A percentile compares a stretch with the other conserved stretches of the same genome.
Evolutionary conservation across 2,797 vertebrate species (phyloP).

Genomic region (Ceyx erithaca): DNA sequence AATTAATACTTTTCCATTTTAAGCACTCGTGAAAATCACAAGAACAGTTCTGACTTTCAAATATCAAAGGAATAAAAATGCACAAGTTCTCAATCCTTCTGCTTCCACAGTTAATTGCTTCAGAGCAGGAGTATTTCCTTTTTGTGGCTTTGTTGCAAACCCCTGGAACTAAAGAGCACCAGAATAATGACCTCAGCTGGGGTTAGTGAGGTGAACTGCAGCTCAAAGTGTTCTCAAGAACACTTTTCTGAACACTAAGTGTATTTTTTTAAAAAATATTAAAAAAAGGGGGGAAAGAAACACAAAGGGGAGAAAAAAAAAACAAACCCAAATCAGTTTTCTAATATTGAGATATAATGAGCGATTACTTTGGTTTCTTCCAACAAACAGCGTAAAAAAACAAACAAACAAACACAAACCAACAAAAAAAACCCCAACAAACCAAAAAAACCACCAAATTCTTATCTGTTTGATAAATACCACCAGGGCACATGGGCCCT

Average conservation of each 20-base stretch:
- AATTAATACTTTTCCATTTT: constrained; percentile 7
- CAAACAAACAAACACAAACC: background rate
- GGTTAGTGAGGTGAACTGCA: constrained; percentile 61
- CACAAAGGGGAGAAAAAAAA: constrained; percentile 20
- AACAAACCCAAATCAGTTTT: constrained; percentile 13
- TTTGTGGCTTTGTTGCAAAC: constrained; percentile 47
- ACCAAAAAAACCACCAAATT: background rate
- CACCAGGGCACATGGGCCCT: background rate
- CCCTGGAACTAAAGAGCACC: constrained; percentile 52
- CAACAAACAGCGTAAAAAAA: background rate
- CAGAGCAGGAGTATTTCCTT: constrained; percentile 52
- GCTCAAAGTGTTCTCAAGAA: constrained; percentile 42
- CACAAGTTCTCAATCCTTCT: constrained; percentile 25
- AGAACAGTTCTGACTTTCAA: constrained; percentile 33
- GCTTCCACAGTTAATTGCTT: constrained; percentile 61
- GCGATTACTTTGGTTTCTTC: background rate
- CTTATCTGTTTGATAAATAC: background rate
- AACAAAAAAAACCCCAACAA: background rate
- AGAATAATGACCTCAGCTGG: constrained; percentile 56
- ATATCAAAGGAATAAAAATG: constrained; percentile 41
- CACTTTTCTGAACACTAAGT: constrained; percentile 46
- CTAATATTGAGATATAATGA: constrained; percentile 35
- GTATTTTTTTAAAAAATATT: constrained; percentile 15
- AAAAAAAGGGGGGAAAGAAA: background rate
- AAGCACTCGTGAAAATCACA: background rate